A percentile compares a stretch with the other conserved stretches of the same genome.
Conservation (phyloP, 2,113 vertebrate genomes). For the Oncorhynchus keta region DNA sequence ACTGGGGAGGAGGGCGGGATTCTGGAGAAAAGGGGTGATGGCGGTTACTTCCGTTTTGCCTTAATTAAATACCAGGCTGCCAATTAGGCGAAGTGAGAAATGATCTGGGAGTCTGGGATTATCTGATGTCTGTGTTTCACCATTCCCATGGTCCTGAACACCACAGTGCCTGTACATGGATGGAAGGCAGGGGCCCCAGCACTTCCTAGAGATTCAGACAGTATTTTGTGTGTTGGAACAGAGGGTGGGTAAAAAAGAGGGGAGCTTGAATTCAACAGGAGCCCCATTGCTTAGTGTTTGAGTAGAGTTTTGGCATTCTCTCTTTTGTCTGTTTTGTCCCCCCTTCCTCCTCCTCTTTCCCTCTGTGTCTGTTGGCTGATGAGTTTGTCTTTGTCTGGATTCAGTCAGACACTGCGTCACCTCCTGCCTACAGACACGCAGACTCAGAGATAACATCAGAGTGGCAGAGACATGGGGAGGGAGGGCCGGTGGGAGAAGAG, state of each 20-base stretch:
- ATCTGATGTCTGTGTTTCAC: conserved; percentile 45
- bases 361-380: conserved; percentile 73
- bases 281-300: conserved; percentile 65
- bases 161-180: conserved; percentile 3
- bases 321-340: conserved; percentile 70
- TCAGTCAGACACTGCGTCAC: conserved; percentile 85
- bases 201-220: conserved; percentile 57
- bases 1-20: neutral
- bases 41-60: conserved; percentile 10
- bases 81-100: conserved; percentile 42
- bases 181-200: conserved; percentile 44
- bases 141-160: conserved; percentile 28
- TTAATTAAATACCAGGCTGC: conserved; percentile 12
- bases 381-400: conserved; percentile 82
- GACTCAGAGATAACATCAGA: conserved; percentile 81
- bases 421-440: conserved; percentile 83
- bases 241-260: conserved; percentile 35
- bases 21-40: neutral
- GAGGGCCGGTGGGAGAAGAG: conserved; percentile 55
- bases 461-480: conserved; percentile 69
- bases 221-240: conserved; percentile 36
- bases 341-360: conserved; percentile 14
- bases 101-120: conserved; percentile 27
- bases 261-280: conserved; percentile 62
- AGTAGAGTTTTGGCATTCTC: conserved; percentile 72